Base-by-base conservation (phyloP, 1,140 invertebrate genomes). In the Semibalanus balanoides region DNA sequence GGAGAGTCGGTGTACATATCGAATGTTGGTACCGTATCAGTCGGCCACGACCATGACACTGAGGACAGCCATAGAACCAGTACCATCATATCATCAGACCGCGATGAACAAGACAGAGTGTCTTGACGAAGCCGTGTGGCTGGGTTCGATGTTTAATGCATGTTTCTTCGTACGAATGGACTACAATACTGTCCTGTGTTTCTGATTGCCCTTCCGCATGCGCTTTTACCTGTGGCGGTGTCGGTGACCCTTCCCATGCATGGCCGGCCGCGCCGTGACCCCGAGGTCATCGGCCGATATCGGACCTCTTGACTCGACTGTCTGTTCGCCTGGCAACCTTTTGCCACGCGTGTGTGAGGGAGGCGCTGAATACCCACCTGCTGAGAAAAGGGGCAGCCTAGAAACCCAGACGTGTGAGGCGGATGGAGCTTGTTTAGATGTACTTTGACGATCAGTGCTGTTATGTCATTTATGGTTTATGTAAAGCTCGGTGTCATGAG, bases 191-290 rank as follows among this genome's bases (percentile, higher is more conserved):
- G 35, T 40, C 35, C 35, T 7, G 5, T 40, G 35, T 80, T 77
- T 30, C 74, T 22, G 28, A 71, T 74, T 76, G 17, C 72, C 25
- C 29, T 76, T 76, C 28, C 70, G 75, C 75, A 35, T 73, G 29
- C 0, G 40, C 31, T 22, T 70, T 31, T n/a, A 31, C 31, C 51
- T 64, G 51, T 64, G 22, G 9, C 51, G 51, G 51, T 64, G 51
- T 64, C 51, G 51, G 51, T 64, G 51, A 64, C 51, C 51, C 51
- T 25, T 64, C 11, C 51, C 51, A 3, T 25, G 51, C 51, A 64
- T 25, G 51, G 51, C 51, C 51, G 14, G 51, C 5, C 51, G 22
- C 51, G 51, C 17, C 11, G 51, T 64, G 51, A 64, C 51, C 51
- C 17, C 51, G 51, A 64, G 51, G 51, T 64, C 51, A 64, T 7